Evolutionary conservation across 53 echinoderm and acorn worm species (phyloP).

Genomic region (Luidia sarsii): DNA sequence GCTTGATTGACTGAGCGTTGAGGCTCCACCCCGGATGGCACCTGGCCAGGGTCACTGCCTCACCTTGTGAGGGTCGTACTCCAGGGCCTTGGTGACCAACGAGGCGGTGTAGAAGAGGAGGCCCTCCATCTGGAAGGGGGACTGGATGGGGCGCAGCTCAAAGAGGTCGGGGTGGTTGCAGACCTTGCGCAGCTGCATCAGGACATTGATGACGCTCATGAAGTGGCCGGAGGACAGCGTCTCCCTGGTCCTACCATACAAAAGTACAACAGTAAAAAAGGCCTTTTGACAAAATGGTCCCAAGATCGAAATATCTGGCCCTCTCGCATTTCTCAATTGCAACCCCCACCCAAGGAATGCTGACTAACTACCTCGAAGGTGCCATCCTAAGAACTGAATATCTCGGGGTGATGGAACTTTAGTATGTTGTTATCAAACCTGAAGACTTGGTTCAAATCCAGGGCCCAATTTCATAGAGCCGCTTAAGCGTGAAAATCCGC

Average conservation of each 20-base stretch:
- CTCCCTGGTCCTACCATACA: slow-evolving; percentile 83
- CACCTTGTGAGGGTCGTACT: slow-evolving; percentile 93
- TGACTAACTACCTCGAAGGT: no score
- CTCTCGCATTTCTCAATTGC: no score
- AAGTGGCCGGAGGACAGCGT: slow-evolving; percentile 92
- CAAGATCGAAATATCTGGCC: no score
- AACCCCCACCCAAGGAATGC: no score
- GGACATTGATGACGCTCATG: slow-evolving; percentile 98
- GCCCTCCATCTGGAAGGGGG: slow-evolving; percentile 88
- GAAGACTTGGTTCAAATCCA: no score
- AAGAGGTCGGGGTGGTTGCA: slow-evolving; percentile 99
- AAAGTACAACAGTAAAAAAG: neutral
- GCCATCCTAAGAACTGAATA: no score
- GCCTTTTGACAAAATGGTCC: no score
- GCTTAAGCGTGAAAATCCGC: no score
- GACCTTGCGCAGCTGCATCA: slow-evolving; percentile 99
- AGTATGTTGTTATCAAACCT: no score
- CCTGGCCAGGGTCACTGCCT: neutral
- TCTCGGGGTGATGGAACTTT: no score
- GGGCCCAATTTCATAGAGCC: no score
- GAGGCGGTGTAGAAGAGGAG: slow-evolving; percentile 89
- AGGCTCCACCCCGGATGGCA: neutral
- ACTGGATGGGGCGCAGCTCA: slow-evolving; percentile 80
- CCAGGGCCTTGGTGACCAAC: slow-evolving; percentile 67
- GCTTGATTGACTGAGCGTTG: neutral